Percentiles rank a stretch among this genome's conserved stretches.
phyloP scores from a whole-genome alignment of 2,888 invertebrate genomes.

The Leucozona laternaria region DNA sequence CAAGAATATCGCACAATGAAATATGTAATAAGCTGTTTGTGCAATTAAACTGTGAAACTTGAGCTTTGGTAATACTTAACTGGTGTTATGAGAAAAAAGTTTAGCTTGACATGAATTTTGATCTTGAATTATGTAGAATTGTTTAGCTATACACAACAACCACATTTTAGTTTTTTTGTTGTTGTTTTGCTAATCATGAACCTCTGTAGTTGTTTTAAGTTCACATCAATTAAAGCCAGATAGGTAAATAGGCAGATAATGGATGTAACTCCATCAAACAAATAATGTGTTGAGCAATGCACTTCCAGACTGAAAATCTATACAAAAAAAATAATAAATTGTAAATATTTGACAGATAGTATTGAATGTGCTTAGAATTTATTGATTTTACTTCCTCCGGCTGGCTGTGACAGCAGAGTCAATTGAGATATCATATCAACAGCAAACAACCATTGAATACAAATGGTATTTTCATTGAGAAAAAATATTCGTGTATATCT shows the following conservation, averaged over 20 bases:
- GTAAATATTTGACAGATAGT: background rate
- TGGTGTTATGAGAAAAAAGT: background rate
- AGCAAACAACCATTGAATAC: background rate
- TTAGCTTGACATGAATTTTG: background rate
- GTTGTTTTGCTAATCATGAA: background rate
- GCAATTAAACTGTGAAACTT: background rate
- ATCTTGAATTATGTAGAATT: background rate
- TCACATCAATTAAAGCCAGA: background rate
- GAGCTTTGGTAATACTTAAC: background rate
- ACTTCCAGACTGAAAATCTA: background rate
- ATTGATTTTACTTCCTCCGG: background rate
- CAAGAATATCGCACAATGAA: background rate
- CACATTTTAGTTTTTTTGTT: background rate
- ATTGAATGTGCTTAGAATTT: conserved; percentile 9
- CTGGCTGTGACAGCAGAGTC: background rate
- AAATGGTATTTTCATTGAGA: background rate
- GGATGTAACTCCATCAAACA: background rate
- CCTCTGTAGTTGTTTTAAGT: background rate
- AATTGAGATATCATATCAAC: conserved; percentile 11
- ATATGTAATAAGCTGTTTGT: background rate
- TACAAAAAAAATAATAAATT: background rate
- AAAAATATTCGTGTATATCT: background rate
- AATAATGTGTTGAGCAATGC: background rate
- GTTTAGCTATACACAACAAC: background rate
- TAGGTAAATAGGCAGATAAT: background rate